phyloP scores from a whole-genome alignment of 2,888 invertebrate species.

The Julus scanicus region DNA sequence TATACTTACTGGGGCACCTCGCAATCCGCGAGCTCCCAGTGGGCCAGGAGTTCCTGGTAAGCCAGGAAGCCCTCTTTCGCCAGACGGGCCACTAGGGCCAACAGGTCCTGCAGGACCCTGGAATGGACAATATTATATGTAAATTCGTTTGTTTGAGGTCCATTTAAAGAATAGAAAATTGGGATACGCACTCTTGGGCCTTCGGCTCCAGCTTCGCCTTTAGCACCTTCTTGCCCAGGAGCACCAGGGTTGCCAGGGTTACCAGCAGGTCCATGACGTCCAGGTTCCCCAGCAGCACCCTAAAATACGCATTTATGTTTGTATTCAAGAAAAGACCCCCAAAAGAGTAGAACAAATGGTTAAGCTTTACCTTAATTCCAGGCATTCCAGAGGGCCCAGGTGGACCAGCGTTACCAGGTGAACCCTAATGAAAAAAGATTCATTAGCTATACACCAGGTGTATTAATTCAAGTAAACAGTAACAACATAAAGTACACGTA shows the following conservation, averaged over 20 bases:
- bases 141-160: not conserved
- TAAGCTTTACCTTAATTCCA: conserved; percentile 74
- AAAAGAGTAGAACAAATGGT: not conserved
- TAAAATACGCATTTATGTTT: not conserved
- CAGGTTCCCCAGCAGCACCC: conserved; percentile 71
- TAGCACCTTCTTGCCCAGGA: conserved; percentile 78
- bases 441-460: too few species aligned
- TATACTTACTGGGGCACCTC: conserved; percentile 73
- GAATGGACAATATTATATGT: not conserved
- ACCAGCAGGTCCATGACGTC: conserved; percentile 72
- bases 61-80: conserved; percentile 76
- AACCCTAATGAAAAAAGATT: conserved; percentile 70
- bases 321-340: not conserved
- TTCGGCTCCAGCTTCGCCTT: conserved; percentile 68
- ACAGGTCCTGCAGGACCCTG: conserved; percentile 76
- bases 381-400: conserved; percentile 76
- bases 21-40: conserved; percentile 74
- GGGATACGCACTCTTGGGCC: conserved; percentile 63
- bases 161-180: not conserved
- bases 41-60: conserved; percentile 74
- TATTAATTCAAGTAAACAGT: too few species aligned
- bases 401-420: conserved; percentile 76
- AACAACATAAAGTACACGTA: conserved; percentile 65
- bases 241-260: conserved; percentile 76
- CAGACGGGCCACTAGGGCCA: conserved; percentile 72